phyloP scores from a whole-genome alignment of 2,888 invertebrate species.

The Amphipyra tragopoginis region DNA sequence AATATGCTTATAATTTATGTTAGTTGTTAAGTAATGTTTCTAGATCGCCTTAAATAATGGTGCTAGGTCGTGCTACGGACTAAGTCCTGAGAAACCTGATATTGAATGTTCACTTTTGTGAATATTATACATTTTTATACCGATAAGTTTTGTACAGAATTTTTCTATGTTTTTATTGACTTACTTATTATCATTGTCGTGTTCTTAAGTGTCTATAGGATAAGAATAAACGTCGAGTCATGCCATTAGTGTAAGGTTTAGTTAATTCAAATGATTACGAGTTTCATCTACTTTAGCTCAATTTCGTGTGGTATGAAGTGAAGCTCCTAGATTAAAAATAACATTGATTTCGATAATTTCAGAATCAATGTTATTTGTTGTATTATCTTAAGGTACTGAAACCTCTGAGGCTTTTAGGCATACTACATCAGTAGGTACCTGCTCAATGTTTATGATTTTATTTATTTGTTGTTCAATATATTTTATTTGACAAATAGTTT shows the following conservation, averaged over 20 bases:
- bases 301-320: conserved; percentile 44
- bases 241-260: conserved; percentile 85
- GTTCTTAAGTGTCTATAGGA: conserved; percentile 69
- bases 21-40: conserved; percentile 60
- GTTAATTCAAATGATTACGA: conserved; percentile 60
- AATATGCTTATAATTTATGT: conserved; percentile 56
- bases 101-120: conserved; percentile 80
- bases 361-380: conserved; percentile 51
- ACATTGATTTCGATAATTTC: conserved; percentile 48
- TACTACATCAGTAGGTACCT: conserved; percentile 57
- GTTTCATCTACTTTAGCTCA: conserved; percentile 55
- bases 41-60: conserved; percentile 76
- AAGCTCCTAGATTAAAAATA: conserved; percentile 41
- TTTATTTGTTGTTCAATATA: conserved; percentile 19
- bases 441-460: conserved; percentile 50
- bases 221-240: conserved; percentile 85
- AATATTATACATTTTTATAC: conserved; percentile 73
- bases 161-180: conserved; percentile 67
- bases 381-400: conserved; percentile 49
- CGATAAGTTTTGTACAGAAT: conserved; percentile 83
- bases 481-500: conserved; percentile 10
- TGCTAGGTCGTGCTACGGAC: conserved; percentile 88
- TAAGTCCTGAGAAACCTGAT: conserved; percentile 82
- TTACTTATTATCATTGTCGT: conserved; percentile 60
- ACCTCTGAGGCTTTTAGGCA: conserved; percentile 57